Evolutionary conservation across 2,888 invertebrate species (phyloP).

Genomic region (Drosophila siamana): DNA sequence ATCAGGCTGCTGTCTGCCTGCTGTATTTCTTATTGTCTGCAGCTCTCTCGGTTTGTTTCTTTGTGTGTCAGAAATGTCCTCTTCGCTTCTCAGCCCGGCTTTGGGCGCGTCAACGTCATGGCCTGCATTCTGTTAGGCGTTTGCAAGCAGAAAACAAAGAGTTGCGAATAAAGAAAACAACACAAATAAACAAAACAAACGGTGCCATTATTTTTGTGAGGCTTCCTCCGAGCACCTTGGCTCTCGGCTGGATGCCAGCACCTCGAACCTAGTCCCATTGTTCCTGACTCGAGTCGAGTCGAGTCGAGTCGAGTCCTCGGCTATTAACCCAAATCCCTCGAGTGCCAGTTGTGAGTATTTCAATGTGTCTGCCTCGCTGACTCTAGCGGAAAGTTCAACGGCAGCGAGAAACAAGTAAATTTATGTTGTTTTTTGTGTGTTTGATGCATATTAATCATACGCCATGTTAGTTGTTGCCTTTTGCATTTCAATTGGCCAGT

Average conservation of each 20-base stretch:
- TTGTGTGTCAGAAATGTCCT: conserved; percentile 60
- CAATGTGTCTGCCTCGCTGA: conserved; percentile 62
- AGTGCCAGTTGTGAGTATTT: conserved; percentile 71
- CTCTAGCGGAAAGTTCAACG: conserved; percentile 77
- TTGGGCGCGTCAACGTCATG: conserved; percentile 3
- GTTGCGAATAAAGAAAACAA: conserved; percentile 30
- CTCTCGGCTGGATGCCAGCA: conserved; percentile 37
- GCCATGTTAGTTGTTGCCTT: conserved; percentile 52
- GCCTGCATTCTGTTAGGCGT: conserved; percentile 59
- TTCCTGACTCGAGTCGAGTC: conserved; percentile 28
- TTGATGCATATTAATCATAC: conserved; percentile 74
- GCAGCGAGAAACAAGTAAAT: conserved; percentile 51
- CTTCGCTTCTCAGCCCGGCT: neutral
- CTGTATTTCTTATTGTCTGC: conserved; percentile 44
- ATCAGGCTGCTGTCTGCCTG: conserved; percentile 14
- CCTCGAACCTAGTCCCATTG: conserved; percentile 31
- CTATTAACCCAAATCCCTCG: conserved; percentile 83
- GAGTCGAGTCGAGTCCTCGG: conserved; percentile 52
- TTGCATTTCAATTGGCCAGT: conserved; percentile 69
- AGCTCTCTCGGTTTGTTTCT: conserved; percentile 29
- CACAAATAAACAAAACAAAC: conserved; percentile 64
- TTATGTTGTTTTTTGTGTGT: conserved; percentile 31
- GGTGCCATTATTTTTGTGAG: conserved; percentile 72
- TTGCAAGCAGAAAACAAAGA: conserved; percentile 50
- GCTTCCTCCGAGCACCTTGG: conserved; percentile 69